These are phyloP conservation scores for Ceratotherium simum DNA, from an alignment of 2,113 vertebrate genomes.

Conservation along the genomic window DNA sequence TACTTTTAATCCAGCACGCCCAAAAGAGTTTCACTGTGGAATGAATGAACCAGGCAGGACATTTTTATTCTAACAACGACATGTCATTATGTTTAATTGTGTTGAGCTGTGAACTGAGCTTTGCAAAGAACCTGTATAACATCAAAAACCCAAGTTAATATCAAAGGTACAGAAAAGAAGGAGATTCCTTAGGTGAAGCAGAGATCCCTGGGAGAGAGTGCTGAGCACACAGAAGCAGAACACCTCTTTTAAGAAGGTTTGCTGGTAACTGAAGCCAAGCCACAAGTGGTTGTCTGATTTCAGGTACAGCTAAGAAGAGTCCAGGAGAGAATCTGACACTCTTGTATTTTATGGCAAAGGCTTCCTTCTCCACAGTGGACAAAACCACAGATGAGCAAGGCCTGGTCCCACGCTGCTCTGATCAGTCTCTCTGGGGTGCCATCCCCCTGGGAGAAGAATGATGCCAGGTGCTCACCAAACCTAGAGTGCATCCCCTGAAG, in stretches of 20 bases:
- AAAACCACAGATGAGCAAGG: not conserved
- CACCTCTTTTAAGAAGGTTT: not conserved
- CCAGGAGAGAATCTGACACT: not conserved
- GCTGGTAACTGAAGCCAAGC: not conserved
- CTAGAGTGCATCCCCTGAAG: not conserved
- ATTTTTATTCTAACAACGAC: slow-evolving; percentile 3
- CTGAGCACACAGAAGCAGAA: not conserved
- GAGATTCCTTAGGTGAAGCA: not conserved
- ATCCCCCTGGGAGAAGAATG: not conserved
- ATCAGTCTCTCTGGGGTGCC: too few species aligned
- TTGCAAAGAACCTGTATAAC: not conserved
- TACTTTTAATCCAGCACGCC: slow-evolving; percentile 45
- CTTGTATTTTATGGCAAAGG: not conserved
- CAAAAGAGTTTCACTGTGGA: slow-evolving; percentile 12
- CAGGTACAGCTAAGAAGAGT: not conserved
- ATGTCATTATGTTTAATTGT: not conserved
- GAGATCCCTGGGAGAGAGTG: not conserved
- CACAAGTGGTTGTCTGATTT: not conserved
- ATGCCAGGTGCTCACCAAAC: not conserved
- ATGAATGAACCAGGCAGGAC: slow-evolving; percentile 9
- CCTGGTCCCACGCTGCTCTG: not conserved
- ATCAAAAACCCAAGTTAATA: not conserved
- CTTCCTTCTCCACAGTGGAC: not conserved
- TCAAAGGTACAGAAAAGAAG: not conserved
- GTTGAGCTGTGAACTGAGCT: not conserved